Conservation (phyloP, 2,797 vertebrate species). For the Semotilus atromaculatus region DNA sequence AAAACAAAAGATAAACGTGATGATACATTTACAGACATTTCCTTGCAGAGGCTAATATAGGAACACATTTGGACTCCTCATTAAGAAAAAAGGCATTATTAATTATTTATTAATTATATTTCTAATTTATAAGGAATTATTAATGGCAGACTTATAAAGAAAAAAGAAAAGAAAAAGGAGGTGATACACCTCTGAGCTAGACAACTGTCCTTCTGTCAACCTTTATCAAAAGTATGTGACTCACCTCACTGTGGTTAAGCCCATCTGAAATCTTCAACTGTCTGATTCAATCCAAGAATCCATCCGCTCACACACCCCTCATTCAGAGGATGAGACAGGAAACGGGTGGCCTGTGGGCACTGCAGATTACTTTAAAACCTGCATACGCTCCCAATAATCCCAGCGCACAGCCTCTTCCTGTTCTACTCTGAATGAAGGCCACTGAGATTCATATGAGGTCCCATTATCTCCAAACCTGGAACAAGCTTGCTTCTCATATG, state of each 20-base stretch:
- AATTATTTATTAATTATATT: neutral
- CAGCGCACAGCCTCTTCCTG: constrained; percentile 54
- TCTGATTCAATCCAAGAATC: constrained; percentile 66
- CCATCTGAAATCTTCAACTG: constrained; percentile 64
- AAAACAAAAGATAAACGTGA: neutral
- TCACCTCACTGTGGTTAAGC: neutral
- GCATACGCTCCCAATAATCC: constrained; percentile 42
- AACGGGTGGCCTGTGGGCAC: constrained; percentile 58
- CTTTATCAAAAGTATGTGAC: neutral
- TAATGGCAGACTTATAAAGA: neutral
- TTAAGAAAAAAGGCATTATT: neutral
- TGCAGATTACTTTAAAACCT: constrained; percentile 46
- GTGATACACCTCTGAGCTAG: neutral
- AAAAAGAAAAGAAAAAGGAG: neutral
- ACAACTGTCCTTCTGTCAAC: neutral
- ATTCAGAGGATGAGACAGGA: constrained; percentile 72
- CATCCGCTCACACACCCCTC: constrained; percentile 68
- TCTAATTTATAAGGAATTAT: neutral
- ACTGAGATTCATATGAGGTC: constrained; percentile 60
- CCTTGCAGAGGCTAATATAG: neutral
- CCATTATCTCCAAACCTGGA: constrained; percentile 54
- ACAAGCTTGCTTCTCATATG: constrained; percentile 54
- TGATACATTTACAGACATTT: neutral
- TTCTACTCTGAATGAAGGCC: constrained; percentile 50
- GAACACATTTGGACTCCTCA: neutral